Evolutionary conservation across 2,888 invertebrate species (phyloP).

Genomic region (Nineta flava): DNA sequence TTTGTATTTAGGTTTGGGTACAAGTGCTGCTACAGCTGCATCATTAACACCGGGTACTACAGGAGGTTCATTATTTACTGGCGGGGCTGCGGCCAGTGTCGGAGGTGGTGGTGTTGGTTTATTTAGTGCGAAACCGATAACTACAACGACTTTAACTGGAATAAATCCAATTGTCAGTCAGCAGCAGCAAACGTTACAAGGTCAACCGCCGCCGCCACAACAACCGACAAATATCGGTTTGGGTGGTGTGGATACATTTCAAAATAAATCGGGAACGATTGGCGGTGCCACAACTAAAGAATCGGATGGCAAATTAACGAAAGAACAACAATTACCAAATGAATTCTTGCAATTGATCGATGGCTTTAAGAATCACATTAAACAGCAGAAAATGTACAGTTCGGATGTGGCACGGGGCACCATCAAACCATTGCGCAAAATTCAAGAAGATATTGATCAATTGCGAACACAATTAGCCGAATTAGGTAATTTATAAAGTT

Average conservation of each 20-base stretch:
- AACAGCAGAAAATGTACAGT: slow-evolving; percentile 66
- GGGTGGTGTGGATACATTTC: slow-evolving; percentile 45
- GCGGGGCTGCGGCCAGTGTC: no score
- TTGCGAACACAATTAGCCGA: slow-evolving; percentile 41
- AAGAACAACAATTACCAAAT: slow-evolving; percentile 54
- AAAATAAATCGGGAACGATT: slow-evolving; percentile 24
- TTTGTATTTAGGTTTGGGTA: slow-evolving; percentile 7
- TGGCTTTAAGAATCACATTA: slow-evolving; percentile 66
- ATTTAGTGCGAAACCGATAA: neutral
- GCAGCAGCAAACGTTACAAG: neutral
- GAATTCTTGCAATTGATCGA: slow-evolving; percentile 65
- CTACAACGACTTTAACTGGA: no score
- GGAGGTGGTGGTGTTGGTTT: neutral
- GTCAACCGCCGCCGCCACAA: neutral
- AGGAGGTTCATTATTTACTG: neutral
- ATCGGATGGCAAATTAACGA: slow-evolving; percentile 33
- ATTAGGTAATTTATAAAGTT: slow-evolving; percentile 35
- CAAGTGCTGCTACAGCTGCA: slow-evolving; percentile 12
- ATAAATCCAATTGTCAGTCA: neutral
- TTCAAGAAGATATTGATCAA: slow-evolving; percentile 43
- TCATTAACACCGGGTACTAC: neutral
- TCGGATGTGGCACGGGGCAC: slow-evolving; percentile 65
- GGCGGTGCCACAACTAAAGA: slow-evolving; percentile 12
- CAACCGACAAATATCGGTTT: slow-evolving; percentile 33
- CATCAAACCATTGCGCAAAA: slow-evolving; percentile 41